Evolutionary conservation across 2,797 vertebrate species (phyloP), one percentile per base, ranked within the genome.

Genomic region (Neoniphon sammara): DNA sequence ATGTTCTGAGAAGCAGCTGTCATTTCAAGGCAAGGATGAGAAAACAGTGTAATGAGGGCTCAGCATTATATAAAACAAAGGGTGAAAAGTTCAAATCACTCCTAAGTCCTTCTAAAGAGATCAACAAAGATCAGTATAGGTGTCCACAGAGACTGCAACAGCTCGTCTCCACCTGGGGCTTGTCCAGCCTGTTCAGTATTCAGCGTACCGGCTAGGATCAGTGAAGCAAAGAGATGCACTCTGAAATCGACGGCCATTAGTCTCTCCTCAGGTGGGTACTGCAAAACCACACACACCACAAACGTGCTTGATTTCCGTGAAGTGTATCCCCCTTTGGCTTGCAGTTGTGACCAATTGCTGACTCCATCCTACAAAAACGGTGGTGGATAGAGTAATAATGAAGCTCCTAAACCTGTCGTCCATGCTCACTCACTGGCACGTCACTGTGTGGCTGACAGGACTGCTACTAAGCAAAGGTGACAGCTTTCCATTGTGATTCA

Each of bases 401-500:
- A 66, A 81, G 78, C 79, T 77, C 79, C 86, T 70, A 66, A 75
- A 81, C 77, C 70, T 25, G 42, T 58, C 73, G 46, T 66, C 67
- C 2, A 14, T 54, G 58, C 58, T 82, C 71, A 17, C 66, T 87
- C 63, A 58, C 71, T 36, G 56, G 76, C 71, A 70, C 63, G 66
- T 78, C 74, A 66, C 50, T 70, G 80, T 55, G 69, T 59, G 27
- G 77, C 55, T 84, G 78, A 85, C 79, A 63, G 68, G 47, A 75
- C 77, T 50, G 70, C 59, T 74, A 76, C 77, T 80, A 83, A 87
- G 21, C 50, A 44, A 59, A 88, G 76, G 75, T 77, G 82, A 85
- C 73, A 77, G 69, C 75, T 77, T 53, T 34, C 50, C 57, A 58
- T 66, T 71, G 83, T 78, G 85, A 91, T 88, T 92, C 82, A 87